Conservation (phyloP, 2,113 vertebrate genomes). For the Protobothrops flavoviridis region DNA sequence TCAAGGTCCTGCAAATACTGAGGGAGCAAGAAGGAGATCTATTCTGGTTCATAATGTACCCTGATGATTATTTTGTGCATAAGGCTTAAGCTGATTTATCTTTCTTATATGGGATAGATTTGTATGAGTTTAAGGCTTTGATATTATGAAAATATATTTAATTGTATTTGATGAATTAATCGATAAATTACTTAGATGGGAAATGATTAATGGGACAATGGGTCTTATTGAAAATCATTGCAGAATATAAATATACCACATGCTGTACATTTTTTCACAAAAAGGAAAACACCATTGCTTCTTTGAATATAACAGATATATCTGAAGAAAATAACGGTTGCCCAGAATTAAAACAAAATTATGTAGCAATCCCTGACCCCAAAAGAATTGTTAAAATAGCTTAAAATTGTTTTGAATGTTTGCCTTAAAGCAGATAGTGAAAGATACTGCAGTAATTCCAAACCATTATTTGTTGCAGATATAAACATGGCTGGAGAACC, state of each 20-base stretch:
- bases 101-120: background rate
- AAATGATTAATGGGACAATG: background rate
- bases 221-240: background rate
- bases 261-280: background rate
- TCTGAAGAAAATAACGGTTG: background rate
- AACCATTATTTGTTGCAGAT: conserved; percentile 71
- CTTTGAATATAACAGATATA: background rate
- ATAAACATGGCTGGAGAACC: conserved; percentile 97
- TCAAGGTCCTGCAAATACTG: background rate
- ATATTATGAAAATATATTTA: background rate
- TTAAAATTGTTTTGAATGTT: background rate
- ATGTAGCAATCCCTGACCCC: background rate
- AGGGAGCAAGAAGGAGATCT: background rate
- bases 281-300: background rate
- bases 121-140: background rate
- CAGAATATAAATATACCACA: background rate
- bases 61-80: background rate
- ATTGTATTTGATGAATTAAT: background rate
- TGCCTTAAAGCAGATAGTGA: background rate
- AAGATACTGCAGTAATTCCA: background rate
- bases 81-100: background rate
- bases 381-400: background rate
- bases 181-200: background rate
- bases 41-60: background rate
- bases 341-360: background rate